Base-by-base conservation (phyloP, 2,113 vertebrate species). In the Carassius gibelio region DNA sequence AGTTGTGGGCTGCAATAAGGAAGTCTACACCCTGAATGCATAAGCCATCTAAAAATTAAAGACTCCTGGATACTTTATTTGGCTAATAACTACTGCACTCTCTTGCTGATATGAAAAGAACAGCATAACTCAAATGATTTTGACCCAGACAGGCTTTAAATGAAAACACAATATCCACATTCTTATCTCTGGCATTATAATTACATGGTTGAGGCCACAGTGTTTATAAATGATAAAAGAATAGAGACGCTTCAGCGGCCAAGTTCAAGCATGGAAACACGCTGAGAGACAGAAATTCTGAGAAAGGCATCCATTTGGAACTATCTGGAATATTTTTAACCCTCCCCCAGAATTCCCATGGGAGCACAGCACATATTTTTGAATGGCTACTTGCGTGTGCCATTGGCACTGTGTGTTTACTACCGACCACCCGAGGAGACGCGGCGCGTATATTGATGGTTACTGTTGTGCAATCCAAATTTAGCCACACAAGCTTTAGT, bases 351-450 rank as follows among this genome's bases (percentile, higher is more conserved):
- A 57, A 72, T 82, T 72, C 66, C 81, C 50, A 82, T 74, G 68
- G 23, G 78, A 81, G 69, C 69, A 17, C 26, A 48, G 36, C 59
- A 55, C 71, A 38, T 21, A 64, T 84, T 87, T 72, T 68, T 82
- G 77, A 75, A 74, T 84, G 76, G 77, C 52, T 66, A 36, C 59
- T 48, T 55, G 68, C 42, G 4, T 86, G 69, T 38, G 72, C 72
- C 48, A 75, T 26, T 83, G 75, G 23, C 23, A 19, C 71, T 59
- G 57, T n/a, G 36, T 17, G 69, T 83, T 52, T 81, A 62, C 42
- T 83, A 81, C 30, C 19, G 17, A 48, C 66, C 79, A 87, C 85
- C 83, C 72, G 74, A 87, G 83, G 79, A 87, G 76, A 76, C 45
- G 14, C 61, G 76, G 45, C 7, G 19, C 62, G 30, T 76, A 48